Percentiles rank a stretch among this genome's conserved stretches.
Evolutionary conservation across 2,888 invertebrate genomes (phyloP).

Genomic region (Drosophila lutescens): DNA sequence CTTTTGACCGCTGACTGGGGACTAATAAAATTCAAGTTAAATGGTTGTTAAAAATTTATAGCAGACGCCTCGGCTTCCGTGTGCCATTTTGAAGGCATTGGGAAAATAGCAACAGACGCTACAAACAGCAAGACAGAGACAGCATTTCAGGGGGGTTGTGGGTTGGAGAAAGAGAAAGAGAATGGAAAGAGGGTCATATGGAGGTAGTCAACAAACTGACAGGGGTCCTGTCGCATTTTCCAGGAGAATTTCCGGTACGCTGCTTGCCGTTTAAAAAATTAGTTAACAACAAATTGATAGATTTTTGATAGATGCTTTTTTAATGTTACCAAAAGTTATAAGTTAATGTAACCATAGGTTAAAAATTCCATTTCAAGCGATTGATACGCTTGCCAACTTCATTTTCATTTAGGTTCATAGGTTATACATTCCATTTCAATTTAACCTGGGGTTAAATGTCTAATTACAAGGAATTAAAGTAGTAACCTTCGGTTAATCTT

Average conservation of each 20-base stretch:
- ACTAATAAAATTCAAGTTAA: constrained; percentile 80
- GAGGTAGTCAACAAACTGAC: constrained; percentile 5
- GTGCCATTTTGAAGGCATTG: constrained; percentile 40
- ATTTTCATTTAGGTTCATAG: too few relatives aligned
- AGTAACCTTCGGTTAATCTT: too few relatives aligned
- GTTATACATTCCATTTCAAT: too few relatives aligned
- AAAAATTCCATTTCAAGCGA: neutral
- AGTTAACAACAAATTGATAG: neutral
- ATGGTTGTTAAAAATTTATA: constrained; percentile 79
- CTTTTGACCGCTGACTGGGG: constrained; percentile 60
- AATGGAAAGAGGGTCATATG: neutral
- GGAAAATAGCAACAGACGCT: constrained; percentile 12
- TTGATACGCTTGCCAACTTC: too few relatives aligned
- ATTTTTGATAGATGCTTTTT: too few relatives aligned
- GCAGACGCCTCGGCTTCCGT: constrained; percentile 54
- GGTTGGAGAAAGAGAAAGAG: neutral
- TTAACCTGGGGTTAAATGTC: too few relatives aligned
- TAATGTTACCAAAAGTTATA: too few relatives aligned
- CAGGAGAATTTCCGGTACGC: neutral
- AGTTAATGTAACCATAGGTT: neutral
- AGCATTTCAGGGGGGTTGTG: neutral
- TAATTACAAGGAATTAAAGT: too few relatives aligned
- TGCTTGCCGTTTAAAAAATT: neutral
- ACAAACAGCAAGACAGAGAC: neutral
- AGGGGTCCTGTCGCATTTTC: neutral